Evolutionary conservation across 1,140 invertebrate species (phyloP).

Genomic region (Cardiocondyla obscurior): DNA sequence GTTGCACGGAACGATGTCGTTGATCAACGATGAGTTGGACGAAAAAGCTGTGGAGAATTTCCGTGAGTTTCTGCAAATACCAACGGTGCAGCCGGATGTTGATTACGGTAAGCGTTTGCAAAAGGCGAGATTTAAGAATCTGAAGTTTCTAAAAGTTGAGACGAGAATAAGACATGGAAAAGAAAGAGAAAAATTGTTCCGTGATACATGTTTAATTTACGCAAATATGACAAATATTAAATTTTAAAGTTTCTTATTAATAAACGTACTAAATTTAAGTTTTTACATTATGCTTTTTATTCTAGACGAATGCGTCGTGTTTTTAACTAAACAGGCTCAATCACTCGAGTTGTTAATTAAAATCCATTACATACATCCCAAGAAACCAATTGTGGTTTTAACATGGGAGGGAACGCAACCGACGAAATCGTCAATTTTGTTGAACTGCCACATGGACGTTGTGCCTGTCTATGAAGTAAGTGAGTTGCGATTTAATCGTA

Average conservation of each 20-base stretch:
- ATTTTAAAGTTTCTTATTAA: too few relatives aligned
- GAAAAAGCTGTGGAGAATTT: constrained; percentile 90
- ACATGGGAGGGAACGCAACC: constrained; percentile 92
- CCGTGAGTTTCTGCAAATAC: constrained; percentile 91
- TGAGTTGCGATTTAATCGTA: constrained; percentile 22
- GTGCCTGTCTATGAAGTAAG: constrained; percentile 94
- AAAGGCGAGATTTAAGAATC: background rate
- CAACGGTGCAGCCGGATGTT: constrained; percentile 92
- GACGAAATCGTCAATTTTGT: constrained; percentile 88
- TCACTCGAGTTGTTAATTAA: constrained; percentile 87
- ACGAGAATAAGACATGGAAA: too few relatives aligned
- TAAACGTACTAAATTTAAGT: too few relatives aligned
- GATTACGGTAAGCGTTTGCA: constrained; percentile 89
- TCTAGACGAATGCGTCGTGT: constrained; percentile 89
- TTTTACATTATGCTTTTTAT: constrained; percentile 60
- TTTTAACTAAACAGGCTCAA: constrained; percentile 88
- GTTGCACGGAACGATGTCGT: constrained; percentile 68
- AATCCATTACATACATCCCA: constrained; percentile 84
- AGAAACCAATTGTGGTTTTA: constrained; percentile 92
- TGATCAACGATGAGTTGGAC: constrained; percentile 79
- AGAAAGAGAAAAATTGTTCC: too few relatives aligned
- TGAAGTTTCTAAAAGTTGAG: background rate
- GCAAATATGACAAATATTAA: too few relatives aligned
- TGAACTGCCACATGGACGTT: constrained; percentile 98
- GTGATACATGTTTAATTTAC: too few relatives aligned